phyloP scores from a whole-genome alignment of 30 jellyfish, hydroid and myxozoan genomes.

The Aurelia sp. region DNA sequence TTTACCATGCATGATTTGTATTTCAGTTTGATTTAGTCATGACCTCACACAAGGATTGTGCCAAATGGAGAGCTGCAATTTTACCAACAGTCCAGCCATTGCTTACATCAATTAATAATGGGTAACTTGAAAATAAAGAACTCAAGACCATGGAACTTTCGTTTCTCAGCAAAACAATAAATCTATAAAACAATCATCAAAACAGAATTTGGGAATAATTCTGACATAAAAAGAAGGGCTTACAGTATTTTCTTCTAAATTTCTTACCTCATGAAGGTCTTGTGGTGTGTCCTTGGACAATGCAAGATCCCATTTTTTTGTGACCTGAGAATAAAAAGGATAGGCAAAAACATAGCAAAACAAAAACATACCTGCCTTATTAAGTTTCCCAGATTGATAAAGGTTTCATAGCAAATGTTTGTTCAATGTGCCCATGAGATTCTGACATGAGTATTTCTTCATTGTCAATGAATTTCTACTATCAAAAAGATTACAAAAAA shows the following conservation, averaged over 20 bases:
- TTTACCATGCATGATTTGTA: too few relatives aligned
- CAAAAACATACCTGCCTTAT: too few relatives aligned
- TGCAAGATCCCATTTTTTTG: slow-evolving; percentile 82
- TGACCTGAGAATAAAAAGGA: slow-evolving; percentile 42
- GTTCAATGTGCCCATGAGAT: too few relatives aligned
- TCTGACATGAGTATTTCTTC: too few relatives aligned
- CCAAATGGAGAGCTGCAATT: too few relatives aligned
- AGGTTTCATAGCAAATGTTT: neutral
- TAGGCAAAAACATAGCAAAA: neutral
- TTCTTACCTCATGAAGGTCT: slow-evolving; percentile 70
- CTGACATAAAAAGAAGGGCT: neutral
- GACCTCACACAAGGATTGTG: too few relatives aligned
- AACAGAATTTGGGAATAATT: neutral
- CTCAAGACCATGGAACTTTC: neutral
- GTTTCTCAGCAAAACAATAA: neutral
- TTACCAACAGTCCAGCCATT: too few relatives aligned
- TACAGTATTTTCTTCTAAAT: too few relatives aligned
- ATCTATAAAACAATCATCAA: neutral
- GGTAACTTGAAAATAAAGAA: neutral
- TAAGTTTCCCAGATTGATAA: too few relatives aligned
- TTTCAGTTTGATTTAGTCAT: too few relatives aligned
- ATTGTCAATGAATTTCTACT: neutral
- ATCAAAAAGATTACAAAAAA: neutral
- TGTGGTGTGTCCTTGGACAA: slow-evolving; percentile 84
- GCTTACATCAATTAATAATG: too few relatives aligned